Conservation (phyloP, 2,888 invertebrate species). For the Eilema sororculum region DNA sequence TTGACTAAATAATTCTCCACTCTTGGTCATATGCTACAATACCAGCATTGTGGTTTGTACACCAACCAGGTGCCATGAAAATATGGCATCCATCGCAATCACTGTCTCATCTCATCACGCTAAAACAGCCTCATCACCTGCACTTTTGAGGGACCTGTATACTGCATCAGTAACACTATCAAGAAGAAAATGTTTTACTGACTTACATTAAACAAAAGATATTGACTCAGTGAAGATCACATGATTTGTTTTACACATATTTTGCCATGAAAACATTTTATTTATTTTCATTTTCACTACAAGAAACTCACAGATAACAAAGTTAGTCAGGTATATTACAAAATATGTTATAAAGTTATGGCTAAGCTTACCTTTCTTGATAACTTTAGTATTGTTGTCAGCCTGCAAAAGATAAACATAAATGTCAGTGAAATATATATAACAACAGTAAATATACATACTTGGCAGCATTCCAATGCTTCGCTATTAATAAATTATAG, state of each 20-base stretch:
- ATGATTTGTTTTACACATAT: conserved; percentile 3
- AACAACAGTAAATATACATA: conserved; percentile 27
- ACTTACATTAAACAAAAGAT: conserved; percentile 7
- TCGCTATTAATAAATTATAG: conserved; percentile 50
- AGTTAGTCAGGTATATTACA: neutral
- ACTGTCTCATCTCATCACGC: conserved; percentile 13
- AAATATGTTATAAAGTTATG: neutral
- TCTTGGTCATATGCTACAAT: conserved; percentile 43
- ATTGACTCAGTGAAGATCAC: conserved; percentile 8
- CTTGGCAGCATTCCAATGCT: conserved; percentile 61
- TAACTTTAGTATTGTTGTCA: conserved; percentile 85
- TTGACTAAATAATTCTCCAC: conserved; percentile 37
- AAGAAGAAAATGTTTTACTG: conserved; percentile 9
- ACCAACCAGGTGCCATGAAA: conserved; percentile 31
- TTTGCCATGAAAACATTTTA: conserved; percentile 1
- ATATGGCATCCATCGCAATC: conserved; percentile 14
- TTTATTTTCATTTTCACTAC: conserved; percentile 5
- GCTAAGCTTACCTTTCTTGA: conserved; percentile 83
- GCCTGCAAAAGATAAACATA: conserved; percentile 76
- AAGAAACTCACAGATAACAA: conserved; percentile 11
- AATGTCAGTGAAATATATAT: conserved; percentile 30
- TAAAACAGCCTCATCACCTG: conserved; percentile 20
- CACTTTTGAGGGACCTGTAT: conserved; percentile 12
- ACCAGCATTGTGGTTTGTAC: conserved; percentile 28
- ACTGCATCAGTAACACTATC: conserved; percentile 22